These are phyloP conservation scores for Protobothrops mucrosquamatus DNA, from an alignment of 2,113 vertebrate genomes.

Conservation along the genomic window DNA sequence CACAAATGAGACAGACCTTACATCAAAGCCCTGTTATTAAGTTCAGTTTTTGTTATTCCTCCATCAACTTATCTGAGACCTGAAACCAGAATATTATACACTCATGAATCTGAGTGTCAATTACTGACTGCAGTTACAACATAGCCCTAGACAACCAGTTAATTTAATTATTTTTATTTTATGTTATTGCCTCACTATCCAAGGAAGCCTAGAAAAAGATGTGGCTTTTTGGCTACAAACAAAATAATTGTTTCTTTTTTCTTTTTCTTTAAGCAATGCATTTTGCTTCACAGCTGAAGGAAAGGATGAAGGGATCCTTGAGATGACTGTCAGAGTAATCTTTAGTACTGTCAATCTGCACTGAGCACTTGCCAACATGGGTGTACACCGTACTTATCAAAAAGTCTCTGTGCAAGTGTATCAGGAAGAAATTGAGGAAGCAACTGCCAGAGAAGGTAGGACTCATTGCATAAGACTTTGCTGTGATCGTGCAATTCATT, in stretches of 20 bases:
- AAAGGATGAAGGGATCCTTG: background rate
- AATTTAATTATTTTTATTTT: slow-evolving; percentile 48
- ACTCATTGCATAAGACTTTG: background rate
- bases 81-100: slow-evolving; percentile 52
- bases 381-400: background rate
- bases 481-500: background rate
- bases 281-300: background rate
- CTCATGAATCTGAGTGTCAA: slow-evolving; percentile 40
- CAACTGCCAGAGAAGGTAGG: background rate
- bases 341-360: background rate
- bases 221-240: background rate
- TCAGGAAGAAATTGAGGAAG: background rate
- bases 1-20: slow-evolving; percentile 21
- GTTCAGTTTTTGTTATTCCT: slow-evolving; percentile 23
- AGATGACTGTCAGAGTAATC: background rate
- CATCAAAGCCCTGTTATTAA: slow-evolving; percentile 40
- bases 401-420: background rate
- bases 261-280: background rate
- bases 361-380: background rate
- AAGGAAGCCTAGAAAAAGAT: slow-evolving; percentile 18
- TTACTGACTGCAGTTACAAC: slow-evolving; percentile 26
- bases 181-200: slow-evolving; percentile 18
- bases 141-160: slow-evolving; percentile 33
- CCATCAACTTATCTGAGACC: slow-evolving; percentile 34
- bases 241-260: slow-evolving; percentile 16